These are phyloP conservation scores for Plebejus argus DNA, from an alignment of 2,888 invertebrate genomes.

Conservation along the genomic window DNA sequence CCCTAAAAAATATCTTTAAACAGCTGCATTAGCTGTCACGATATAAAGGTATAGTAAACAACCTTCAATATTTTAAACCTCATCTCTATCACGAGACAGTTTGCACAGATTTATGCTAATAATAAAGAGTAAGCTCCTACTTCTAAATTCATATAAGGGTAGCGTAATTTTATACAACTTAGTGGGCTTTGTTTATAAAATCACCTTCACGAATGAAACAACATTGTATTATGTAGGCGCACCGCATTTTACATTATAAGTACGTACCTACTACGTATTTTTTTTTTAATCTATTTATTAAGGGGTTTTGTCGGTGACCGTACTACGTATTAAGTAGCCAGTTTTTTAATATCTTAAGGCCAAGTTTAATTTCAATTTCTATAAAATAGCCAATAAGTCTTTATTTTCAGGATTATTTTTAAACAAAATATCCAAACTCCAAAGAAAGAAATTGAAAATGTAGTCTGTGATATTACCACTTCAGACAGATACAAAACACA, in stretches of 20 bases:
- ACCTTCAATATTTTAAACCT: neutral
- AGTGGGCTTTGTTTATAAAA: neutral
- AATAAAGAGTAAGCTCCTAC: neutral
- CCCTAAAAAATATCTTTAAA: neutral
- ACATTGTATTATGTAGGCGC: neutral
- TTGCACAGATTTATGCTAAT: neutral
- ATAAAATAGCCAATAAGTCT: neutral
- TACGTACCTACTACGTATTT: too few species aligned
- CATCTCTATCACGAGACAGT: neutral
- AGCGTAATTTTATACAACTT: neutral
- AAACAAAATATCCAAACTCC: too few species aligned
- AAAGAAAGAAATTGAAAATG: too few species aligned
- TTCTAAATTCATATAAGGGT: neutral
- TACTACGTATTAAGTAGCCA: too few species aligned
- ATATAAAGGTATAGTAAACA: neutral
- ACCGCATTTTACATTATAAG: neutral
- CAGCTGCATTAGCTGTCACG: neutral
- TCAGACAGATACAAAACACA: neutral
- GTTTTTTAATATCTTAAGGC: neutral
- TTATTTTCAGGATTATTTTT: too few species aligned
- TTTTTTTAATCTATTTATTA: too few species aligned
- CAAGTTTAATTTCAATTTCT: neutral
- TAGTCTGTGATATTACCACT: neutral
- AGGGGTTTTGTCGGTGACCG: too few species aligned
- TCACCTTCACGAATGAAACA: neutral